phyloP scores from a whole-genome alignment of 2,113 vertebrate genomes.

The Antechinus flavipes region DNA sequence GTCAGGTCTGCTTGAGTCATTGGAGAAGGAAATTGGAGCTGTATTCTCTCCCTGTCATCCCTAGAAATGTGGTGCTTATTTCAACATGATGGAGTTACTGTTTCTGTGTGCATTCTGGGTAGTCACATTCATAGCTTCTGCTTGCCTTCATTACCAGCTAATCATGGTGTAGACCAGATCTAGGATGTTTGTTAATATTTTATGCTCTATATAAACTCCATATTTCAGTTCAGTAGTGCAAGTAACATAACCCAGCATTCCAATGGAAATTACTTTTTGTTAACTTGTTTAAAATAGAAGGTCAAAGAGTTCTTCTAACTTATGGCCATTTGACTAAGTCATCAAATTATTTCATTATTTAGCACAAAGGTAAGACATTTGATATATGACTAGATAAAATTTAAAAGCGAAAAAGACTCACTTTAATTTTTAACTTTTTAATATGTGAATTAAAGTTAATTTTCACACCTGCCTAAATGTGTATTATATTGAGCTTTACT shows the following conservation, averaged over 20 bases:
- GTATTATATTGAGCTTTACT: not conserved
- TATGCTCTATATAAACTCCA: no score
- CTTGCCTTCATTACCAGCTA: no score
- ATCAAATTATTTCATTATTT: not conserved
- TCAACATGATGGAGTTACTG: not conserved
- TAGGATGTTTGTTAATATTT: no score
- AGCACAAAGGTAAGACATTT: constrained; percentile 26
- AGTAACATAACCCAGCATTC: not conserved
- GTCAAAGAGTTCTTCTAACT: constrained; percentile 18
- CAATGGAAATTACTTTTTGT: not conserved
- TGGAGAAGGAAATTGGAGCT: not conserved
- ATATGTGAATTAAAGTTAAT: not conserved
- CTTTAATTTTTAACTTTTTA: not conserved
- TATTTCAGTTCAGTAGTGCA: not conserved
- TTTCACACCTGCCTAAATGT: not conserved
- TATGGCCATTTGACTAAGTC: fast-evolving
- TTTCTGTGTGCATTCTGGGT: not conserved
- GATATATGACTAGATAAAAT: not conserved
- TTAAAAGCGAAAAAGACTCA: constrained; percentile 33
- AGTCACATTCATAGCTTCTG: no score
- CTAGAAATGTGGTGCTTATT: not conserved
- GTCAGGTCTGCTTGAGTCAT: not conserved
- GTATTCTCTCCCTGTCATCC: not conserved
- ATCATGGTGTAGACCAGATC: no score
- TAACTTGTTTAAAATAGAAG: constrained; percentile 37